These are phyloP conservation scores for Choristoneura rosaceana DNA, from an alignment of 2,888 invertebrate species.

Conservation along the genomic window DNA sequence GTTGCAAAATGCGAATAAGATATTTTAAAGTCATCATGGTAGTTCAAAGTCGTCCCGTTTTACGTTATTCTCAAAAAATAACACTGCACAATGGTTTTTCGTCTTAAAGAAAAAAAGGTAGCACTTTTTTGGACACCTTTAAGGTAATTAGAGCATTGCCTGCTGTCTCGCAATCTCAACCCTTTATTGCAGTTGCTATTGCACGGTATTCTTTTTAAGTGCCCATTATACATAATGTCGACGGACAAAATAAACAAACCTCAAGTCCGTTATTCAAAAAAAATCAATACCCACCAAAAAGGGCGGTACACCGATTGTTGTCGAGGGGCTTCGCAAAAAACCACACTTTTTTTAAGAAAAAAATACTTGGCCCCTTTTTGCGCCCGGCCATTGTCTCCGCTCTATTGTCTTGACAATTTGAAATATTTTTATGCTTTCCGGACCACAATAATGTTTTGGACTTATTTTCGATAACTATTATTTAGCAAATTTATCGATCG, in stretches of 20 bases:
- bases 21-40: too few relatives aligned
- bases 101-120: neutral
- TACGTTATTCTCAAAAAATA: neutral
- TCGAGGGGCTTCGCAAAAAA: slow-evolving; percentile 78
- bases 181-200: slow-evolving; percentile 36
- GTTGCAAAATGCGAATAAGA: too few relatives aligned
- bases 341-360: slow-evolving; percentile 66
- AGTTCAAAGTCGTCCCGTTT: too few relatives aligned
- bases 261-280: slow-evolving; percentile 77
- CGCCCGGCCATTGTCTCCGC: slow-evolving; percentile 79
- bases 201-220: slow-evolving; percentile 57
- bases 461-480: slow-evolving; percentile 83
- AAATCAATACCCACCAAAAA: slow-evolving; percentile 58
- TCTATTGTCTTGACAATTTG: slow-evolving; percentile 82
- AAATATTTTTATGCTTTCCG: slow-evolving; percentile 84
- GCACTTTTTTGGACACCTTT: slow-evolving; percentile 13
- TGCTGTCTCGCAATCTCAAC: slow-evolving; percentile 18
- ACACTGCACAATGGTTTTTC: neutral
- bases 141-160: slow-evolving; percentile 39
- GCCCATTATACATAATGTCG: slow-evolving; percentile 69
- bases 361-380: slow-evolving; percentile 73
- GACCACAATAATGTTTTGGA: slow-evolving; percentile 81
- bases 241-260: slow-evolving; percentile 78
- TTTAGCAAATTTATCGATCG: slow-evolving; percentile 80
- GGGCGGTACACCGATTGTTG: slow-evolving; percentile 78